Evolutionary conservation across 2,113 vertebrate species (phyloP).

Genomic region (Nycticryphes semicollaris): DNA sequence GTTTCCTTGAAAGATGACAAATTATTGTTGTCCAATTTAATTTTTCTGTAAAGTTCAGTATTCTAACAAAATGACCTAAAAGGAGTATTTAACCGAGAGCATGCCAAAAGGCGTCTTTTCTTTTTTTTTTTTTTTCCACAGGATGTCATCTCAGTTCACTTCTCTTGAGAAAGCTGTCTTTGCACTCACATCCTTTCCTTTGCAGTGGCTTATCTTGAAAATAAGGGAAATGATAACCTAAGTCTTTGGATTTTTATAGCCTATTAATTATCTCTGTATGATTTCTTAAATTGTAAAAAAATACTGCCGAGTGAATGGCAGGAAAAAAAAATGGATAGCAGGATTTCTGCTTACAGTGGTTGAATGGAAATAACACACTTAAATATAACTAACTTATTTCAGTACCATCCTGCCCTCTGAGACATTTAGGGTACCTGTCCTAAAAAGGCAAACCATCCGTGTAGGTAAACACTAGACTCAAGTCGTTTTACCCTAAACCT

Average conservation of each 20-base stretch:
- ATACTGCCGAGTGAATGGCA: neutral
- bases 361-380: neutral
- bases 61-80: constrained; percentile 40
- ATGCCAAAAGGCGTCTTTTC: neutral
- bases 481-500: neutral
- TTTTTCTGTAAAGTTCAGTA: constrained; percentile 65
- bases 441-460: neutral
- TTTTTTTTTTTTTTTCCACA: neutral
- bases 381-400: neutral
- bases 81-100: constrained; percentile 36
- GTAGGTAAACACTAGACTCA: neutral
- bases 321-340: neutral
- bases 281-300: constrained; percentile 16
- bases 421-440: neutral
- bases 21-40: constrained; percentile 59
- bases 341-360: neutral
- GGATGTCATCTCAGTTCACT: constrained; percentile 37
- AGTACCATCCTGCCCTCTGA: neutral
- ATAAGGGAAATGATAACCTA: neutral
- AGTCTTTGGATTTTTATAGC: neutral
- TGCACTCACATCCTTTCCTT: constrained; percentile 1
- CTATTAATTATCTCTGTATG: constrained; percentile 10
- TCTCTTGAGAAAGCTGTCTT: constrained; percentile 37
- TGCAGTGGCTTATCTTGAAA: constrained; percentile 36
- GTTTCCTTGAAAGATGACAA: constrained; percentile 62